A percentile compares a stretch with the other conserved stretches of the same genome.
These are phyloP conservation scores for Leptonema lineaticorne DNA, from an alignment of 1,140 invertebrate species.

Conservation along the genomic window DNA sequence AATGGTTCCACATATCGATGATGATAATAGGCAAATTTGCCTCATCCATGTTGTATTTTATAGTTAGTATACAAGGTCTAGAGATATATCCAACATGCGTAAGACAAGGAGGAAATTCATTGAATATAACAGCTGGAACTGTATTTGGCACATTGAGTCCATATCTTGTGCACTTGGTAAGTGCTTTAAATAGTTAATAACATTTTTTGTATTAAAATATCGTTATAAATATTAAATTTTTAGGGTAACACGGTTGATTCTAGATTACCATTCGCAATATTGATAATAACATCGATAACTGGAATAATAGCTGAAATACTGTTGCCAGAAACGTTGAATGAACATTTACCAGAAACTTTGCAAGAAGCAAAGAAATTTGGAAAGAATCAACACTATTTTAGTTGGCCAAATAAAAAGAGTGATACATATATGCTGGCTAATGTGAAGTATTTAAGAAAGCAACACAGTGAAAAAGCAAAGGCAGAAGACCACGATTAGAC, in stretches of 20 bases:
- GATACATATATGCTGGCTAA: conserved; percentile 32
- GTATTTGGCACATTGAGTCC: conserved; percentile 64
- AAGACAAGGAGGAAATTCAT: conserved; percentile 64
- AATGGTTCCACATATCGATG: conserved; percentile 52
- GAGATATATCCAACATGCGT: conserved; percentile 71
- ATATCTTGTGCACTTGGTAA: conserved; percentile 72
- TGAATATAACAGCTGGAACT: conserved; percentile 62
- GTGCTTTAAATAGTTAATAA: conserved; percentile 39
- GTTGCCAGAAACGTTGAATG: conserved; percentile 70
- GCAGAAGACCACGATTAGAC: neutral
- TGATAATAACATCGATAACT: conserved; percentile 57
- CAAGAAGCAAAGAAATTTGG: conserved; percentile 71
- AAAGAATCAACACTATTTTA: conserved; percentile 60
- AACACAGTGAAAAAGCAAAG: conserved; percentile 31
- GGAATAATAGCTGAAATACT: conserved; percentile 61
- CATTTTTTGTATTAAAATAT: neutral
- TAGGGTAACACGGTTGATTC: conserved; percentile 44
- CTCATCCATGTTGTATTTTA: conserved; percentile 63
- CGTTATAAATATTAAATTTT: conserved; percentile 25
- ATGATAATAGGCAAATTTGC: conserved; percentile 63
- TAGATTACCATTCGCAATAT: conserved; percentile 59
- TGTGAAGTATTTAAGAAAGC: conserved; percentile 26
- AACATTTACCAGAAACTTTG: conserved; percentile 69
- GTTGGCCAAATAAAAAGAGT: conserved; percentile 50
- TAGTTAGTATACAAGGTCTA: conserved; percentile 64